Conservation (phyloP, 2,797 vertebrate species). For the Protonibea diacanthus region DNA sequence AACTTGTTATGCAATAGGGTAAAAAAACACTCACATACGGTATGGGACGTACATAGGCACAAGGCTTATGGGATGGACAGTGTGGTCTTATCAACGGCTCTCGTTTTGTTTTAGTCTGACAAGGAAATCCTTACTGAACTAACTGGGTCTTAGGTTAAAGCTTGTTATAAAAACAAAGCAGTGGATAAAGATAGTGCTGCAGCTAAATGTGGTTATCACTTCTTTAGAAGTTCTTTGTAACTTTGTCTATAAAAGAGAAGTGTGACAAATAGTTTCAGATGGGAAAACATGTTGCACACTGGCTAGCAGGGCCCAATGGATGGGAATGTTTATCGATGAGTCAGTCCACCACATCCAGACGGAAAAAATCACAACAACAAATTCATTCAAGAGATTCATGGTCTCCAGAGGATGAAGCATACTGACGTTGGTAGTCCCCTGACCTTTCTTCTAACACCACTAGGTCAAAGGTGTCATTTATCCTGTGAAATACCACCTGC, state of each 20-base stretch:
- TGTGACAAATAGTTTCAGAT: background rate
- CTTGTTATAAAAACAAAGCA: slow-evolving; percentile 26
- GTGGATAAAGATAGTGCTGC: slow-evolving; percentile 7
- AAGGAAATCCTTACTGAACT: slow-evolving; percentile 13
- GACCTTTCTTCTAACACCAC: background rate
- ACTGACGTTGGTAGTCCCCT: background rate
- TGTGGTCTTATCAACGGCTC: no score
- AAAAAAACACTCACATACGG: slow-evolving; percentile 27
- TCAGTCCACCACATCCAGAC: background rate
- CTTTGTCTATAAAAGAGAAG: background rate
- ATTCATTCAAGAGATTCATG: background rate
- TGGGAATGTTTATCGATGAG: no score
- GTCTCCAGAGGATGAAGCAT: background rate
- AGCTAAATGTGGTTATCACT: slow-evolving; percentile 26
- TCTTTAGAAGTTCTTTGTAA: background rate
- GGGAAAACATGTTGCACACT: background rate
- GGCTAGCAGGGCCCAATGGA: background rate
- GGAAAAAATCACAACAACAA: background rate
- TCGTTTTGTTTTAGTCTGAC: background rate
- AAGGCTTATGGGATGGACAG: background rate
- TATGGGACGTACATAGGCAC: background rate
- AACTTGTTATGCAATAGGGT: slow-evolving; percentile 44
- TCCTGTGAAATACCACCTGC: background rate
- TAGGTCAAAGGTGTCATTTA: background rate
- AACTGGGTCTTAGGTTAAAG: slow-evolving; percentile 14